Percentiles rank a stretch among this genome's conserved stretches.
Evolutionary conservation across 2,113 vertebrate genomes (phyloP).

Genomic region (Macroglossus sobrinus): DNA sequence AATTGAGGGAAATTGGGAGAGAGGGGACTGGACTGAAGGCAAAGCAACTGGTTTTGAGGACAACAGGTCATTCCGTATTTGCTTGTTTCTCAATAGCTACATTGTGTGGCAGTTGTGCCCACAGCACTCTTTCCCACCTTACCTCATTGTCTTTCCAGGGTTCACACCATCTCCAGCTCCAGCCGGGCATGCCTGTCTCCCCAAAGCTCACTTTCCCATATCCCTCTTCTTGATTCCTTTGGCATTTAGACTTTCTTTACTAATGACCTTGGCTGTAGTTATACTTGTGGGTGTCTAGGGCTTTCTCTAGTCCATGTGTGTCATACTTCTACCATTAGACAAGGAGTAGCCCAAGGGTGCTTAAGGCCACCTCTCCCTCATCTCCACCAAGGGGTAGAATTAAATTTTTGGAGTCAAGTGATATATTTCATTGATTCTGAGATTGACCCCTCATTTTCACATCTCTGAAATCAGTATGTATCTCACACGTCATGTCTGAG

Average conservation of each 20-base stretch:
- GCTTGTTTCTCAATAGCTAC: background rate
- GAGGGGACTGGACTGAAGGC: background rate
- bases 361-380: background rate
- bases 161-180: background rate
- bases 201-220: background rate
- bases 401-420: background rate
- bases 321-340: background rate
- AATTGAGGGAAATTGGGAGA: background rate
- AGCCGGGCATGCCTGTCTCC: background rate
- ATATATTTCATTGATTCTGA: background rate
- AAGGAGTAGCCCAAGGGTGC: background rate
- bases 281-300: background rate
- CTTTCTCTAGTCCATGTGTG: background rate
- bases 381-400: background rate
- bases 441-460: background rate
- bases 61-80: background rate
- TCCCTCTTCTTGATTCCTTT: background rate
- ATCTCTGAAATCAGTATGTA: background rate
- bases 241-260: constrained; percentile 17
- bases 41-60: background rate
- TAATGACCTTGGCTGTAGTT: background rate
- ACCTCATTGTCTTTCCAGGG: background rate
- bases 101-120: background rate
- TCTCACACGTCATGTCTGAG: background rate
- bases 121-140: background rate